phyloP scores from a whole-genome alignment of 1,140 invertebrate genomes.

The Eurytemora carolleeae region DNA sequence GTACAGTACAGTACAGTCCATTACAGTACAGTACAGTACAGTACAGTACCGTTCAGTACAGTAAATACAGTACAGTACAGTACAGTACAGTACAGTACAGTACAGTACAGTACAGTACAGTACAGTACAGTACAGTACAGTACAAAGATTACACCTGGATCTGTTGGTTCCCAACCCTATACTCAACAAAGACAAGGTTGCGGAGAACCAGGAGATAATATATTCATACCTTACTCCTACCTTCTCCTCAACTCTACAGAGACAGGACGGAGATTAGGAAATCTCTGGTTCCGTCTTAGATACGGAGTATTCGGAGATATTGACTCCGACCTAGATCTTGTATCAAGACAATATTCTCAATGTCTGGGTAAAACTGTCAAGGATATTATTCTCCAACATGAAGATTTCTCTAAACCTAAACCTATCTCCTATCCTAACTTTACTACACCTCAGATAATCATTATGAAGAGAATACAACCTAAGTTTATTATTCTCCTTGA shows the following conservation, averaged over 20 bases:
- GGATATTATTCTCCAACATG: conserved; percentile 1
- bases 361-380: conserved; percentile 2
- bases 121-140: too few relatives aligned
- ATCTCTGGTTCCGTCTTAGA: conserved; percentile 42
- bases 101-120: too few relatives aligned
- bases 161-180: too few relatives aligned
- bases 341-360: background rate
- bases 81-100: too few relatives aligned
- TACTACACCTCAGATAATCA: background rate
- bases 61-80: too few relatives aligned
- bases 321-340: background rate
- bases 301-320: conserved; percentile 46
- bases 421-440: background rate
- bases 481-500: conserved; percentile 4
- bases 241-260: conserved; percentile 18
- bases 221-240: conserved; percentile 30
- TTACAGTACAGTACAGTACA: too few relatives aligned
- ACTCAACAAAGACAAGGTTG: too few relatives aligned
- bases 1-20: too few relatives aligned
- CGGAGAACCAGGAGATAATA: conserved; percentile 35
- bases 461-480: background rate
- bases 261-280: conserved; percentile 32
- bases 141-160: too few relatives aligned
- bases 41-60: too few relatives aligned
- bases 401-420: conserved; percentile 2